Evolutionary conservation across 2,113 vertebrate species (phyloP).

Genomic region (Pagrus major): DNA sequence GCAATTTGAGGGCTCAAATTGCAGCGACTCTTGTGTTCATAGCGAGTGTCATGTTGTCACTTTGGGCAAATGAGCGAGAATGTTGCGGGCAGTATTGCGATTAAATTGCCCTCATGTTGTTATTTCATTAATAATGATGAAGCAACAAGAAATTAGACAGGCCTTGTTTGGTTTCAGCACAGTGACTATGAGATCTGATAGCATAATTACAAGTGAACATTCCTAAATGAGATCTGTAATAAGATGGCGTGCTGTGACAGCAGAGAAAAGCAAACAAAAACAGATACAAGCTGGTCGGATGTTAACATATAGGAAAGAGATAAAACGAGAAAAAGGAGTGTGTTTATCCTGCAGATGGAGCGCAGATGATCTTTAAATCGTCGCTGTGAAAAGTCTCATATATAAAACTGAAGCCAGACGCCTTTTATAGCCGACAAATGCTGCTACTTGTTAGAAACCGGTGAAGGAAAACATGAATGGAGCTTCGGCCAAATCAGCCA

Average conservation of each 20-base stretch:
- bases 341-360: background rate
- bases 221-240: conserved; percentile 65
- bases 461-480: conserved; percentile 11
- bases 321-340: background rate
- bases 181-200: conserved; percentile 64
- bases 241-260: conserved; percentile 35
- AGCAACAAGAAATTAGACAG: conserved; percentile 64
- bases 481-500: conserved; percentile 9
- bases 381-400: background rate
- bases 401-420: background rate
- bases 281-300: background rate
- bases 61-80: conserved; percentile 47
- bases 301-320: background rate
- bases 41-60: conserved; percentile 39
- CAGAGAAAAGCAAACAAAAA: conserved; percentile 5
- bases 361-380: background rate
- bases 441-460: too few relatives aligned
- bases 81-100: conserved; percentile 1
- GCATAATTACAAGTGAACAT: conserved; percentile 65
- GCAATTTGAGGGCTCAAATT: conserved; percentile 46
- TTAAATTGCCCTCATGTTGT: conserved; percentile 50
- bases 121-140: conserved; percentile 64
- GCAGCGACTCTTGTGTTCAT: conserved; percentile 3
- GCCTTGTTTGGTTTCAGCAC: conserved; percentile 66
- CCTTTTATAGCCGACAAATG: conserved; percentile 19